These are phyloP conservation scores for Xyrauchen texanus DNA, from an alignment of 2,113 vertebrate species.

Conservation along the genomic window DNA sequence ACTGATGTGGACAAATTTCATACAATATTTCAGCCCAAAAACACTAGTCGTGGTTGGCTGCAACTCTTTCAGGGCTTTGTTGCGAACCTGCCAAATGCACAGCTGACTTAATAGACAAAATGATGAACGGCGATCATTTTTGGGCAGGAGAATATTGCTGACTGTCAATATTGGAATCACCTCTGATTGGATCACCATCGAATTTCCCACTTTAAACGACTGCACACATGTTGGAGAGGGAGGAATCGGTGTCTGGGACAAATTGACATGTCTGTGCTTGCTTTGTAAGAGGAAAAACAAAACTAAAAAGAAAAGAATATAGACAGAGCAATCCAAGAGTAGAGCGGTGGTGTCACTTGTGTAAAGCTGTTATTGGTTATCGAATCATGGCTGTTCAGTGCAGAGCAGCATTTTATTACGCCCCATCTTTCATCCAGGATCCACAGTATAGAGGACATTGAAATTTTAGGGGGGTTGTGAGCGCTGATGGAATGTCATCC, in stretches of 20 bases:
- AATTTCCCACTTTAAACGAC: slow-evolving; percentile 50
- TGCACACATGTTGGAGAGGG: neutral
- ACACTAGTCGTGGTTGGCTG: neutral
- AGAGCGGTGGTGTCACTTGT: neutral
- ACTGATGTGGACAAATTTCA: slow-evolving; percentile 45
- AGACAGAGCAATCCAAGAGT: too few relatives aligned
- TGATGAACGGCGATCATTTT: slow-evolving; percentile 58
- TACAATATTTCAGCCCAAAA: slow-evolving; percentile 22
- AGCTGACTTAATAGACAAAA: slow-evolving; percentile 58
- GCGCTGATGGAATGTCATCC: slow-evolving; percentile 51
- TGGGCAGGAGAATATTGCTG: slow-evolving; percentile 50
- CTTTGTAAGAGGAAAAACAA: slow-evolving; percentile 30
- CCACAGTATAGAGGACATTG: slow-evolving; percentile 41
- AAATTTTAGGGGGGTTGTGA: slow-evolving; percentile 44
- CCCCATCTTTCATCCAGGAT: slow-evolving; percentile 41
- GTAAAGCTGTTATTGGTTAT: slow-evolving; percentile 40
- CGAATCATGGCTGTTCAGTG: slow-evolving; percentile 22
- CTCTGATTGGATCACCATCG: slow-evolving; percentile 60
- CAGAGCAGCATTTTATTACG: slow-evolving; percentile 35
- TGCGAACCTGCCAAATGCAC: slow-evolving; percentile 56
- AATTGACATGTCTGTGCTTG: slow-evolving; percentile 49
- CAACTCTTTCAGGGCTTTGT: slow-evolving; percentile 17
- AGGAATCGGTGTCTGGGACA: slow-evolving; percentile 23
- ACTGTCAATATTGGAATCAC: slow-evolving; percentile 52
- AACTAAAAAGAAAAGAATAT: too few relatives aligned